These are phyloP conservation scores for Nebria brevicollis DNA, from an alignment of 2,888 invertebrate species.

Conservation along the genomic window DNA sequence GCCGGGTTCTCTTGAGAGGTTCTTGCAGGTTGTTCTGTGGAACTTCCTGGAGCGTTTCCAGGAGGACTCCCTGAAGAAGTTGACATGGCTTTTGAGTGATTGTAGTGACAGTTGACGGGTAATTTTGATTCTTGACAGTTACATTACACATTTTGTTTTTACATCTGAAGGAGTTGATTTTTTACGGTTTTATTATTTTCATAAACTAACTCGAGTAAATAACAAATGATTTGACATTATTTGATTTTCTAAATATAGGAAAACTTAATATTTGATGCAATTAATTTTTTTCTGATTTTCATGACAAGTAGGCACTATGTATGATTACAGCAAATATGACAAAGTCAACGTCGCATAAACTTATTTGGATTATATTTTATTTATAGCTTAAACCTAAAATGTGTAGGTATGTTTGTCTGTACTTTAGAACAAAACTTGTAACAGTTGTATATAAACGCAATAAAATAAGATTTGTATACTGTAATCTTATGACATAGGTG, in stretches of 20 bases:
- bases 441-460: background rate
- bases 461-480: constrained; percentile 3
- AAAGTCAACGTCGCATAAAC: background rate
- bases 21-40: background rate
- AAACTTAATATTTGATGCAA: too few species aligned
- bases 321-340: background rate
- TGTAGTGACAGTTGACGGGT: too few species aligned
- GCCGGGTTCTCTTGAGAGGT: too few species aligned
- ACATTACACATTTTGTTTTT: background rate
- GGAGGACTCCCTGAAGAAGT: background rate
- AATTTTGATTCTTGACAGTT: constrained; percentile 10
- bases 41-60: background rate
- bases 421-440: background rate
- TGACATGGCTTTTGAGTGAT: background rate
- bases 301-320: too few species aligned
- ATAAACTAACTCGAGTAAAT: too few species aligned
- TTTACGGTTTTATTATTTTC: too few species aligned
- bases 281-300: too few species aligned
- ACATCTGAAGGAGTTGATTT: too few species aligned
- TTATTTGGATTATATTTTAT: background rate
- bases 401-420: background rate
- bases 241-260: too few species aligned
- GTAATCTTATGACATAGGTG: constrained; percentile 18
- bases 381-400: background rate
- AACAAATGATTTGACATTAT: too few species aligned